phyloP scores from a whole-genome alignment of 2,888 invertebrate species.

The Tetranychus piercei region DNA sequence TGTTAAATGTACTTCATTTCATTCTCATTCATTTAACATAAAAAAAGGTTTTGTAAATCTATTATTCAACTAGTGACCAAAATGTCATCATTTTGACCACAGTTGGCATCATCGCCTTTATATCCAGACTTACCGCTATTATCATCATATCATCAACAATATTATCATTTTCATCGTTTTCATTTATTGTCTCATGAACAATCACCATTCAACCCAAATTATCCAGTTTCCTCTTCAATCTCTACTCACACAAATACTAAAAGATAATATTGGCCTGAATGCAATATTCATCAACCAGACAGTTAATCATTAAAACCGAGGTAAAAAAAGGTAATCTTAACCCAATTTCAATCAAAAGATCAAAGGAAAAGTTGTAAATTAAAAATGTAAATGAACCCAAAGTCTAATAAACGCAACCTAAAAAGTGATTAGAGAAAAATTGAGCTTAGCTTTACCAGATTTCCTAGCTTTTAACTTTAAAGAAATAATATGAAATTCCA shows the following conservation, averaged over 20 bases:
- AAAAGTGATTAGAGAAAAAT: too few species aligned
- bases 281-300: background rate
- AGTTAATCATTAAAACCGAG: background rate
- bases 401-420: too few species aligned
- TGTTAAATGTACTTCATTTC: too few species aligned
- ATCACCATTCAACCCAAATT: too few species aligned
- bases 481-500: too few species aligned
- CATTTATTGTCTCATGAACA: background rate
- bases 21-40: background rate
- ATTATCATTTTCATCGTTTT: background rate
- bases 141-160: background rate
- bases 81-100: background rate
- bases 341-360: background rate
- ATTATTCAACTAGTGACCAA: background rate
- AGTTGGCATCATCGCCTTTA: background rate
- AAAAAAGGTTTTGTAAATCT: background rate
- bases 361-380: background rate
- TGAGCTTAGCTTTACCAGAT: too few species aligned
- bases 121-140: background rate
- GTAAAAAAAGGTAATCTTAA: too few species aligned
- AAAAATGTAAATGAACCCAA: background rate
- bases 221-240: background rate
- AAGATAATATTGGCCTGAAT: background rate
- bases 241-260: background rate
- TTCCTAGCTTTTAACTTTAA: too few species aligned